Conservation (phyloP, 2,113 vertebrate genomes). For the Acrocephalus arundinaceus region DNA sequence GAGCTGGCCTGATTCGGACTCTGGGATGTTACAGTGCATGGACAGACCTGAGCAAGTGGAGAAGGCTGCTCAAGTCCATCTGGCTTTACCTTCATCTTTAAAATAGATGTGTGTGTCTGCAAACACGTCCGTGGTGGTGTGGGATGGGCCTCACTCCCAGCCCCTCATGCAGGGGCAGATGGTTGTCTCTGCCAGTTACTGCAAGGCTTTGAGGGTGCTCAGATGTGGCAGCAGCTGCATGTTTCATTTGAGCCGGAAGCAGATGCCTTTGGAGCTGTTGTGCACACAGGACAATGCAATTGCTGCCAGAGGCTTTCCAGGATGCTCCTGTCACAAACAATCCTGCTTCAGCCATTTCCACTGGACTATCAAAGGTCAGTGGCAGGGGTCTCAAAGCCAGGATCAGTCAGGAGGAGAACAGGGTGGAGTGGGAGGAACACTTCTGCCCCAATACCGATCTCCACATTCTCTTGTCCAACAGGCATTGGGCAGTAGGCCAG, state of each 20-base stretch:
- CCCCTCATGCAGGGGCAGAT: neutral
- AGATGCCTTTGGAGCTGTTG: neutral
- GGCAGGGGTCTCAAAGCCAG: neutral
- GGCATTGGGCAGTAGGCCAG: neutral
- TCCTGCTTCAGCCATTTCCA: neutral
- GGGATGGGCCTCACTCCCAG: neutral
- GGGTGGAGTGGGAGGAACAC: neutral
- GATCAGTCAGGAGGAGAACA: neutral
- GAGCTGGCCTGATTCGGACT: neutral
- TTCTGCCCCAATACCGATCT: neutral
- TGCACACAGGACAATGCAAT: neutral
- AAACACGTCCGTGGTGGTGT: fast-evolving
- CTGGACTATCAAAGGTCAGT: neutral
- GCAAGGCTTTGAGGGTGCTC: neutral
- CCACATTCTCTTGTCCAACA: neutral
- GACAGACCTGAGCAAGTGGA: neutral
- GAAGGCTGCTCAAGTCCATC: neutral
- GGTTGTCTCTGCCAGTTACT: neutral
- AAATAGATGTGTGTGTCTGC: neutral
- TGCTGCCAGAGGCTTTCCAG: neutral
- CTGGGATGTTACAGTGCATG: neutral
- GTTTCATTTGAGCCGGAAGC: neutral
- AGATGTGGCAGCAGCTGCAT: neutral
- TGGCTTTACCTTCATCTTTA: neutral
- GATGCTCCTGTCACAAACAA: neutral